These are phyloP conservation scores for Phyllotreta cruciferae DNA, from an alignment of 2,888 invertebrate species.

Conservation along the genomic window DNA sequence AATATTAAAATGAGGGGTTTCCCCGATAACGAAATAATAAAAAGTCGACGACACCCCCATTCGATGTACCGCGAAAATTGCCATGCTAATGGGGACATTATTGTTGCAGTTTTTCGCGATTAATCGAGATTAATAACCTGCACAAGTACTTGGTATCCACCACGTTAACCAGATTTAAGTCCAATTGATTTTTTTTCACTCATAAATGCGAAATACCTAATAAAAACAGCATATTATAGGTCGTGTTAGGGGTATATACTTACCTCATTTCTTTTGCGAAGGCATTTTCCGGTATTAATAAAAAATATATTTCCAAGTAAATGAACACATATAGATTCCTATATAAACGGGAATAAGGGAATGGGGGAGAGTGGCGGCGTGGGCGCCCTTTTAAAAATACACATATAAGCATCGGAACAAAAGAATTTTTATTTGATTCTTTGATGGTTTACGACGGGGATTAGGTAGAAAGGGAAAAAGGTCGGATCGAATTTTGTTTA, in stretches of 20 bases:
- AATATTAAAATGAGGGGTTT: slow-evolving; percentile 37
- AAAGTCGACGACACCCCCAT: slow-evolving; percentile 42
- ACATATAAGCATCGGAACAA: slow-evolving; percentile 12
- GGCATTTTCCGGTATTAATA: no score
- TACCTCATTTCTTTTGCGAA: no score
- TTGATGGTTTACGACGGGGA: slow-evolving; percentile 42
- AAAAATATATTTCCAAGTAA: slow-evolving; percentile 37
- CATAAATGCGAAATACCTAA: no score
- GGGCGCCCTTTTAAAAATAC: slow-evolving; percentile 33
- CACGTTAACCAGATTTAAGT: no score
- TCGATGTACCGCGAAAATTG: slow-evolving; percentile 8
- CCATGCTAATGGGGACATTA: no score
- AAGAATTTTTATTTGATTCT: slow-evolving; percentile 41
- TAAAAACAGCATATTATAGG: no score
- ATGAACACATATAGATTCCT: slow-evolving; percentile 37
- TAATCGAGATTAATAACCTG: slow-evolving; percentile 13
- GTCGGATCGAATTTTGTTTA: slow-evolving; percentile 32
- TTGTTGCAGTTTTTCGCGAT: not conserved
- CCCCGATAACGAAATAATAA: not conserved
- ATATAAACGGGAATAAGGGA: slow-evolving; percentile 31
- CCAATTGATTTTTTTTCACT: no score
- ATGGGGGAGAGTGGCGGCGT: not conserved
- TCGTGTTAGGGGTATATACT: no score
- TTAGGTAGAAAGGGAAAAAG: slow-evolving; percentile 31
- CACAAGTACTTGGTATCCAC: no score